A percentile compares a stretch with the other conserved stretches of the same genome.
phyloP scores from a whole-genome alignment of 2,113 vertebrate genomes.

The Oreotrochilus melanogaster region DNA sequence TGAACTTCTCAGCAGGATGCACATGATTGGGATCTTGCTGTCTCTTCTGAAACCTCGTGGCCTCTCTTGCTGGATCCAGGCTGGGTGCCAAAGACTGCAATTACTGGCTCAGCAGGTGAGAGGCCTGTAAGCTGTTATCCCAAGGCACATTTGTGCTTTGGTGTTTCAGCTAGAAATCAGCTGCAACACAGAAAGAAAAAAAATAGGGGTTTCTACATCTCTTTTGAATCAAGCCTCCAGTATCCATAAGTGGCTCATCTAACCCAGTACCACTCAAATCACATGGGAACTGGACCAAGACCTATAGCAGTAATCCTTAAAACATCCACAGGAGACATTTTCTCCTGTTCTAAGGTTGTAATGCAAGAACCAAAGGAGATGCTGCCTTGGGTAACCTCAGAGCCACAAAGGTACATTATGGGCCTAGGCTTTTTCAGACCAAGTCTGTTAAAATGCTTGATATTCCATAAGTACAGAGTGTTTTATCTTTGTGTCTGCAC shows the following conservation, averaged over 20 bases:
- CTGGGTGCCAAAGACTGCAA: conserved; percentile 8
- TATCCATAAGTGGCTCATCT: background rate
- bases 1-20: background rate
- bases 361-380: background rate
- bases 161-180: background rate
- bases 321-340: background rate
- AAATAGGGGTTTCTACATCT: background rate
- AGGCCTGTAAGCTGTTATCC: background rate
- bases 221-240: background rate
- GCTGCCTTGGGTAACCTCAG: background rate
- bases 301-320: background rate
- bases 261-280: background rate
- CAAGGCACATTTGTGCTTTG: background rate
- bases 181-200: background rate
- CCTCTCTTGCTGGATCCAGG: background rate
- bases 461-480: background rate
- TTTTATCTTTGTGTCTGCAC: background rate
- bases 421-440: background rate
- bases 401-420: background rate
- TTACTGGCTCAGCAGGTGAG: conserved; percentile 28
- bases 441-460: background rate
- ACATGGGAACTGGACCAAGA: background rate
- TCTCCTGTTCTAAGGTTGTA: background rate
- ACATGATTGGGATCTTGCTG: background rate
- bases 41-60: background rate